These are phyloP conservation scores for Amphipoea lucens DNA, from an alignment of 2,888 invertebrate species.

Conservation along the genomic window DNA sequence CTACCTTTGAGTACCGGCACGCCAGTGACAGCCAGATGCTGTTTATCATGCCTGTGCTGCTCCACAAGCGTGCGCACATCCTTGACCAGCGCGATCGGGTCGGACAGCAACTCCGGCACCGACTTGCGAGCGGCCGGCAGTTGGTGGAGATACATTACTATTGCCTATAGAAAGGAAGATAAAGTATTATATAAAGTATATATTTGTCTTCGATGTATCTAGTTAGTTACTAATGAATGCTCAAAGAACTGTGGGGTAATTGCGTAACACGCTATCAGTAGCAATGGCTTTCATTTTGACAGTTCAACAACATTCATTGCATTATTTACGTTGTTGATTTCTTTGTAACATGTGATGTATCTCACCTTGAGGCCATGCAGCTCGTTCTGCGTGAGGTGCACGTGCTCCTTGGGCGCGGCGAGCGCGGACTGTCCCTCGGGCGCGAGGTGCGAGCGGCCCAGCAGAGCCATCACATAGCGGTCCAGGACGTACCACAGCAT, in stretches of 20 bases:
- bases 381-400: constrained; percentile 95
- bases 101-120: constrained; percentile 96
- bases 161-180: constrained; percentile 90
- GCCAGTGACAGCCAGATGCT: constrained; percentile 95
- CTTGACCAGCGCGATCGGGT: constrained; percentile 96
- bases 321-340: not conserved
- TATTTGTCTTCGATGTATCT: too few species aligned
- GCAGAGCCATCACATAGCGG: constrained; percentile 96
- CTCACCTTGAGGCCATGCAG: constrained; percentile 93
- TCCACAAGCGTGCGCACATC: constrained; percentile 97
- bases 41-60: constrained; percentile 96
- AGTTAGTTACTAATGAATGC: not conserved
- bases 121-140: constrained; percentile 97
- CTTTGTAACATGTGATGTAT: not conserved
- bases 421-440: constrained; percentile 76
- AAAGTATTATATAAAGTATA: not conserved
- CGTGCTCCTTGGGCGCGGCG: constrained; percentile 89
- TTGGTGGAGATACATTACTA: constrained; percentile 97
- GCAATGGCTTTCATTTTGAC: not conserved
- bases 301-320: not conserved
- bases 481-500: constrained; percentile 99
- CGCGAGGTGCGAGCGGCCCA: constrained; percentile 95
- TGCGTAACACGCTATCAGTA: not conserved
- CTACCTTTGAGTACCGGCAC: constrained; percentile 92
- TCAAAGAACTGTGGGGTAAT: not conserved